Percentiles rank a stretch among this genome's conserved stretches.
Conservation (phyloP, 2,888 invertebrate genomes). For the Julus scanicus region DNA sequence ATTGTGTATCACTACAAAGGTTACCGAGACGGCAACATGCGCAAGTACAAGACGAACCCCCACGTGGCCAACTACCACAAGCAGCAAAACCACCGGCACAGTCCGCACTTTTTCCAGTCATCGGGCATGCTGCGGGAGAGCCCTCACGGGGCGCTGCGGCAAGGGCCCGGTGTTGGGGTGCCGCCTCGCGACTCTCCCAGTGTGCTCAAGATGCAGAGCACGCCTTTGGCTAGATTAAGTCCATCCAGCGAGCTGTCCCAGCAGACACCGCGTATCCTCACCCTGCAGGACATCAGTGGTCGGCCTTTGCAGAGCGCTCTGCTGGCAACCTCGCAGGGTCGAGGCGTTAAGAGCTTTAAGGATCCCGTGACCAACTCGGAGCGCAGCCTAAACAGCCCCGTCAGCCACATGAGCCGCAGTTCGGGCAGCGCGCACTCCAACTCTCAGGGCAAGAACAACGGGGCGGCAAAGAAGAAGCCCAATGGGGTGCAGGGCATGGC, state of each 20-base stretch:
- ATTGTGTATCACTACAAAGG: constrained; percentile 96
- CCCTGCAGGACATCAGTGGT: constrained; percentile 91
- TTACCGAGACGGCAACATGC: constrained; percentile 83
- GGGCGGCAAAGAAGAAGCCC: constrained; percentile 62
- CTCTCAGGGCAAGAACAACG: constrained; percentile 56
- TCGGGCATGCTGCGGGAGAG: constrained; percentile 71
- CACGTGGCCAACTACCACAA: constrained; percentile 63
- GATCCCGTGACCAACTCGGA: constrained; percentile 87
- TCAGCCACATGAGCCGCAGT: constrained; percentile 88
- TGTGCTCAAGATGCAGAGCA: constrained; percentile 80
- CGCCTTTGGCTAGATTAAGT: constrained; percentile 87
- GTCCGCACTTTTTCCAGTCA: constrained; percentile 74
- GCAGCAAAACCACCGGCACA: constrained; percentile 80
- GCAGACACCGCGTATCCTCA: constrained; percentile 91
- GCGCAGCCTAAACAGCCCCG: constrained; percentile 89
- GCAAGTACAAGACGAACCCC: constrained; percentile 89
- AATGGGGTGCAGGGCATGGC: constrained; percentile 67
- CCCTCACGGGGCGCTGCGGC: constrained; percentile 61
- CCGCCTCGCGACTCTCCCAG: constrained; percentile 65
- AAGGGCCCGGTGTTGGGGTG: constrained; percentile 62
- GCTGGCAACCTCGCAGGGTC: constrained; percentile 88
- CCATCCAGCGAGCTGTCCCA: constrained; percentile 92
- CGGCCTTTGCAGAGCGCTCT: constrained; percentile 90
- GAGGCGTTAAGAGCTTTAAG: constrained; percentile 62
- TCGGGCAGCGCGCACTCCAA: constrained; percentile 65